Conservation (phyloP, 2,797 vertebrate genomes). For the Neomorphus geoffroyi region DNA sequence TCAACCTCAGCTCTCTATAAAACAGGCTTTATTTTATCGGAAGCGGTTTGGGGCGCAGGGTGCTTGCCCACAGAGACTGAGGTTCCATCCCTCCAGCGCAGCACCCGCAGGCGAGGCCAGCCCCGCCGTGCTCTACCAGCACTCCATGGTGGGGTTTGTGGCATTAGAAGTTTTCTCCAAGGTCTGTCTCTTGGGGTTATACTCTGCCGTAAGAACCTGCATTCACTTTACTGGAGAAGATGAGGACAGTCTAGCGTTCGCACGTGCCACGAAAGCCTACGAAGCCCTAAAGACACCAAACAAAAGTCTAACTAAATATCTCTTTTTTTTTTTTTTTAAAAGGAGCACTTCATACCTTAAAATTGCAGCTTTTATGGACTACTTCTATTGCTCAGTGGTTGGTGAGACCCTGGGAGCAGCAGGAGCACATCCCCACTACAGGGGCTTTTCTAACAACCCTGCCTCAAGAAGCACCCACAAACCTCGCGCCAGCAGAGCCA, state of each 20-base stretch:
- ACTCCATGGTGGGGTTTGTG: accelerated
- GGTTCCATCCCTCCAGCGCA: background rate
- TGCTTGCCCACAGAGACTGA: accelerated
- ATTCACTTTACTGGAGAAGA: background rate
- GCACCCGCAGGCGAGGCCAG: background rate
- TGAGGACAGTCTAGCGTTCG: background rate
- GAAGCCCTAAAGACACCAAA: background rate
- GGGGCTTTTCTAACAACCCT: background rate
- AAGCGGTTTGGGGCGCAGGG: accelerated
- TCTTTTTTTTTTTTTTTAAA: background rate
- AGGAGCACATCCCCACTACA: background rate
- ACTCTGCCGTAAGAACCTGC: background rate
- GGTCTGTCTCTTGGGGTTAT: background rate
- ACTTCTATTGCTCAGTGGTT: accelerated
- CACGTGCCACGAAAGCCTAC: background rate
- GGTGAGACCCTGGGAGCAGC: background rate
- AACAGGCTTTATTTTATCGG: background rate
- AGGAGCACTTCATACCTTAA: accelerated
- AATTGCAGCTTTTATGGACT: background rate
- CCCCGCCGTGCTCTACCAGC: background rate
- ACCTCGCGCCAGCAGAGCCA: background rate
- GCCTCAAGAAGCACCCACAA: background rate
- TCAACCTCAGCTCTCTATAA: background rate
- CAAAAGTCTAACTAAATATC: background rate
- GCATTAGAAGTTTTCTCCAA: background rate